These are phyloP conservation scores for Caiman crocodilus DNA, from an alignment of 2,797 vertebrate genomes.

Conservation along the genomic window DNA sequence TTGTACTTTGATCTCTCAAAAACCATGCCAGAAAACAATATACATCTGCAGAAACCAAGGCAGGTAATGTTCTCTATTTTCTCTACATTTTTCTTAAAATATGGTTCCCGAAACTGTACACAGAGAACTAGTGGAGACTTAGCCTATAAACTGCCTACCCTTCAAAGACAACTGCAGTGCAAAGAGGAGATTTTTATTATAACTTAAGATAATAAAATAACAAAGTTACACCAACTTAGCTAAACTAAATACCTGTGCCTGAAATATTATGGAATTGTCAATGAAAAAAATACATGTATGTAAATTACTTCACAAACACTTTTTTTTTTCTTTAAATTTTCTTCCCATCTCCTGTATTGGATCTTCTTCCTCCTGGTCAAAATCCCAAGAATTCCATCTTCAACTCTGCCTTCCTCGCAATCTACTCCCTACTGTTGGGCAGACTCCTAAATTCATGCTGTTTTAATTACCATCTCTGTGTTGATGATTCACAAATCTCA, in stretches of 20 bases:
- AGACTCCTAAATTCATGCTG: constrained; percentile 67
- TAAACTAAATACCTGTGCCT: background rate
- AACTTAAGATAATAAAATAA: background rate
- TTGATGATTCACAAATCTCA: constrained; percentile 62
- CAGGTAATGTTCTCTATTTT: too few species aligned
- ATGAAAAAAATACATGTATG: too few species aligned
- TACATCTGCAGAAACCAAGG: background rate
- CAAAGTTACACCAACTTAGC: background rate
- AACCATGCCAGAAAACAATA: background rate
- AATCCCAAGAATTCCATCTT: background rate
- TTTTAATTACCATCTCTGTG: constrained; percentile 69
- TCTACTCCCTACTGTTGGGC: constrained; percentile 39
- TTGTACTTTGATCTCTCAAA: background rate
- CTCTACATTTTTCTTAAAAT: too few species aligned
- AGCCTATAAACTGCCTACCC: too few species aligned
- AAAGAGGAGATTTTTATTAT: background rate
- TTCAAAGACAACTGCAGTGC: too few species aligned
- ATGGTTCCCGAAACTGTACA: too few species aligned
- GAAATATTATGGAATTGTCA: too few species aligned
- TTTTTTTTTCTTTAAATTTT: background rate
- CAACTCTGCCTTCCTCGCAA: constrained; percentile 21
- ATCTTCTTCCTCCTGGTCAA: background rate
- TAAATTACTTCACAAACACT: too few species aligned
- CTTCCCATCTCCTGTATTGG: background rate
- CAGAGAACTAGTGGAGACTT: too few species aligned